Conservation (phyloP, 2,888 invertebrate genomes). For the Choreutis nemorana region DNA sequence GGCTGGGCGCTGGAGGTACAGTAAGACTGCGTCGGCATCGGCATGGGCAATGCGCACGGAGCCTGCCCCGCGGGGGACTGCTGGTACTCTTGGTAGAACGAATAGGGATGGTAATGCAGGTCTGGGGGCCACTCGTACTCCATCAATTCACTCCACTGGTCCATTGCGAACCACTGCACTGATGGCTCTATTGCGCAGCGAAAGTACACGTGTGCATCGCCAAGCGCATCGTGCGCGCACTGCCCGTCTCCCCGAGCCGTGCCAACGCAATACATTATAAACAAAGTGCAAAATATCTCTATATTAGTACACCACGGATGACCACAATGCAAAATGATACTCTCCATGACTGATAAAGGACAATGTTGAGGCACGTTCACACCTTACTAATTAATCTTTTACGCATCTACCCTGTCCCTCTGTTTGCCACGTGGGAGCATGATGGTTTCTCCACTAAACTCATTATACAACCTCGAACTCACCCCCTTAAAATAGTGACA, state of each 20-base stretch:
- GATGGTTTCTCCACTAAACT: conserved; percentile 3
- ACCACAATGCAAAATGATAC: conserved; percentile 21
- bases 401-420: neutral
- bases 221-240: conserved; percentile 41
- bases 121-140: conserved; percentile 24
- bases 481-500: too few relatives aligned
- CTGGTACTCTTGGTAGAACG: conserved; percentile 18
- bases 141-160: conserved; percentile 28
- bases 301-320: conserved; percentile 18
- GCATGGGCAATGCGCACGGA: neutral
- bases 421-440: neutral
- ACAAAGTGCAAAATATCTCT: conserved; percentile 56
- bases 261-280: conserved; percentile 36
- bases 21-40: neutral
- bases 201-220: conserved; percentile 35
- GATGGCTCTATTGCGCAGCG: conserved; percentile 24
- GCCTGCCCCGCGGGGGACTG: conserved; percentile 10
- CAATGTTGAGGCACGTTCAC: conserved; percentile 7
- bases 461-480: too few relatives aligned
- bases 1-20: conserved; percentile 10
- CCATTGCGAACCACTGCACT: conserved; percentile 21
- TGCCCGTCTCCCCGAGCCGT: conserved; percentile 28
- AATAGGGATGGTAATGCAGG: conserved; percentile 12
- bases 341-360: neutral
- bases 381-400: neutral